Base-by-base conservation (phyloP, 2,797 vertebrate genomes). In the Syngnathus acus region DNA sequence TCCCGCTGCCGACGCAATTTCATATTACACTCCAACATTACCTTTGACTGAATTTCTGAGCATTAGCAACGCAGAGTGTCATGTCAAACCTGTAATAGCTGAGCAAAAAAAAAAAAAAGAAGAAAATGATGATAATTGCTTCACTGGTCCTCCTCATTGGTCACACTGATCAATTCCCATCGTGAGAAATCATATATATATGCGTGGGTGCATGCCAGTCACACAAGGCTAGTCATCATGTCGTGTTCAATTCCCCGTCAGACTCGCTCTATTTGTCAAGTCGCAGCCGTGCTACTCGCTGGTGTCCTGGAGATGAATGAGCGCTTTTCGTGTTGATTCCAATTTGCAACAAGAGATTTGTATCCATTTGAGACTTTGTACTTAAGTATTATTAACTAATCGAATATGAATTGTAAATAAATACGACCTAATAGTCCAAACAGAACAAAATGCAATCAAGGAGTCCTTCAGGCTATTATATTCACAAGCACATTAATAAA, bases 291-390 rank as follows among this genome's bases (percentile, higher is more conserved):
- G 70, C 65, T 76, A 73, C 55, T 66, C 72, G 64, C 65, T 74
- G 54, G 67, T 85, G 82, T 87, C 77, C 76, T n/a, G 7, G 73
- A 83, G 84, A 87, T 82, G 73, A 82, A 89, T 85, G 82, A 83
- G 73, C 71, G 72, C 72, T n/a, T n/a, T n/a, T n/a, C n/a, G 26
- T 32, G 26, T 2, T 32, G 3, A 32, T 32, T 32, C 26, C 3
- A 32, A 2, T 32, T 32, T 32, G 26, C 26, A 3, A 32, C 26
- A 32, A 32, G 26, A 32, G 26, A 32, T 32, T 32, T 32, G 3
- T 3, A 32, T 32, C 26, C 3, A 32, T 32, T 32, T 3, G 26
- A 2, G 2, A 23, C 23, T 23, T 23, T 23, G 23, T 23, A 23
- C 23, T 32, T 2, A 32, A 3, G 26, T 32, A 32, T 32, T 32